phyloP scores from a whole-genome alignment of 2,113 vertebrate species.

The Balaeniceps rex region DNA sequence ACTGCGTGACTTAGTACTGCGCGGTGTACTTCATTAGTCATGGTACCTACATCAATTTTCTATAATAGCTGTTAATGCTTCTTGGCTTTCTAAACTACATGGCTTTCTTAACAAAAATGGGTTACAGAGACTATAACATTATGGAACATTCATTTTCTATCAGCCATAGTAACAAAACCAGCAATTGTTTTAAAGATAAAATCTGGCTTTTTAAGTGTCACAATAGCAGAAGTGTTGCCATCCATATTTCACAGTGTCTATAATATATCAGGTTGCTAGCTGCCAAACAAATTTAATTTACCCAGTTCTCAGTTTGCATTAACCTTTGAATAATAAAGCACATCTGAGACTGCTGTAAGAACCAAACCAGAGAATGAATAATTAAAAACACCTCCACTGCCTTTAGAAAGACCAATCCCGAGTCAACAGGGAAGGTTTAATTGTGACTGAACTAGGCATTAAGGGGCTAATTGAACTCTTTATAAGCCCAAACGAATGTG shows the following conservation, averaged over 20 bases:
- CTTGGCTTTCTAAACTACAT: slow-evolving; percentile 15
- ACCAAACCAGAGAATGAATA: slow-evolving; percentile 76
- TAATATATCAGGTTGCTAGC: slow-evolving; percentile 13
- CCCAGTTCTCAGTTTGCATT: slow-evolving; percentile 73
- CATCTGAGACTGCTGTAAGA: slow-evolving; percentile 77
- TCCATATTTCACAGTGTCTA: slow-evolving; percentile 7
- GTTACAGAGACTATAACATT: slow-evolving; percentile 16
- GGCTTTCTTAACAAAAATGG: slow-evolving; percentile 44
- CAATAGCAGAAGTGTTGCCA: background rate
- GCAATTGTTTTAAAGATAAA: slow-evolving; percentile 49
- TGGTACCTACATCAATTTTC: slow-evolving; percentile 58
- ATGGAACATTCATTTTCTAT: slow-evolving; percentile 2
- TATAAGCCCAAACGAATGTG: slow-evolving; percentile 58
- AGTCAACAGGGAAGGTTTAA: slow-evolving; percentile 66
- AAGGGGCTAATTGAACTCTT: slow-evolving; percentile 72
- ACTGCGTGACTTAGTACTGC: slow-evolving; percentile 3
- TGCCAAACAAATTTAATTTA: slow-evolving; percentile 73
- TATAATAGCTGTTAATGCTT: slow-evolving; percentile 26
- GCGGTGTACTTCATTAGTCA: slow-evolving; percentile 52
- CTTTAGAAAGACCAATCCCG: slow-evolving; percentile 63
- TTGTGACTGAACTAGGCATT: slow-evolving; percentile 67
- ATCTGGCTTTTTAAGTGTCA: slow-evolving; percentile 23
- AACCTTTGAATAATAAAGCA: slow-evolving; percentile 79
- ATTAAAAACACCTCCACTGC: slow-evolving; percentile 76
- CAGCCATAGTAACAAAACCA: background rate